A percentile compares a stretch with the other conserved stretches of the same genome.
These are phyloP conservation scores for Oreochromis niloticus DNA, from an alignment of 2,113 vertebrate genomes.

Conservation along the genomic window DNA sequence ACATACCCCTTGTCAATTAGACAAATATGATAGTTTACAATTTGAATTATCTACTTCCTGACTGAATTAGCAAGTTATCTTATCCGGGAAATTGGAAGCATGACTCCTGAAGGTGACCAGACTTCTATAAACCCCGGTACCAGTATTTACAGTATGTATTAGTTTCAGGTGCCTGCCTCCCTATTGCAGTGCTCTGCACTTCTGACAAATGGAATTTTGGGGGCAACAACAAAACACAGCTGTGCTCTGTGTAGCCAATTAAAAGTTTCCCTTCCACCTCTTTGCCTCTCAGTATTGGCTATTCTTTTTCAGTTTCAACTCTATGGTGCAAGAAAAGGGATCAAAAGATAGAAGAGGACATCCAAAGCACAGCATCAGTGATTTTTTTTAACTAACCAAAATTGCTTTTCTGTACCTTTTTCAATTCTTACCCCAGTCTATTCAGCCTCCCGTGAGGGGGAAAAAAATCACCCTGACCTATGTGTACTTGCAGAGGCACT, in stretches of 20 bases:
- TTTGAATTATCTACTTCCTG: neutral
- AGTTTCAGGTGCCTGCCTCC: constrained; percentile 44
- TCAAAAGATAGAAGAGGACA: constrained; percentile 22
- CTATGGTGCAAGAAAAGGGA: constrained; percentile 6
- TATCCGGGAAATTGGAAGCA: neutral
- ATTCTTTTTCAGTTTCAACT: constrained; percentile 3
- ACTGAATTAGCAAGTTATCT: neutral
- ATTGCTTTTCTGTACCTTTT: neutral
- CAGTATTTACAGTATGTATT: constrained; percentile 48
- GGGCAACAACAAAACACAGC: constrained; percentile 33
- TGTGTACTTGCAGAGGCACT: neutral
- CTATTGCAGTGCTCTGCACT: constrained; percentile 30
- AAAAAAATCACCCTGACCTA: neutral
- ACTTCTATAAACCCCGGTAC: neutral
- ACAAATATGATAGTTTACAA: neutral
- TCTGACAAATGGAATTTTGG: constrained; percentile 53
- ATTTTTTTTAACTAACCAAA: constrained; percentile 16
- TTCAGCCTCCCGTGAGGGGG: neutral
- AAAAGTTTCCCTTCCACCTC: constrained; percentile 57
- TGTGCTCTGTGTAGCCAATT: constrained; percentile 55
- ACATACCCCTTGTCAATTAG: neutral
- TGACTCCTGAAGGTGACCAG: constrained; percentile 5
- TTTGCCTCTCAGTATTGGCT: constrained; percentile 19
- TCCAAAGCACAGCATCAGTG: neutral
- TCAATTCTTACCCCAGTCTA: neutral